phyloP scores from a whole-genome alignment of 2,797 vertebrate species.

The Rhinatrema bivittatum region DNA sequence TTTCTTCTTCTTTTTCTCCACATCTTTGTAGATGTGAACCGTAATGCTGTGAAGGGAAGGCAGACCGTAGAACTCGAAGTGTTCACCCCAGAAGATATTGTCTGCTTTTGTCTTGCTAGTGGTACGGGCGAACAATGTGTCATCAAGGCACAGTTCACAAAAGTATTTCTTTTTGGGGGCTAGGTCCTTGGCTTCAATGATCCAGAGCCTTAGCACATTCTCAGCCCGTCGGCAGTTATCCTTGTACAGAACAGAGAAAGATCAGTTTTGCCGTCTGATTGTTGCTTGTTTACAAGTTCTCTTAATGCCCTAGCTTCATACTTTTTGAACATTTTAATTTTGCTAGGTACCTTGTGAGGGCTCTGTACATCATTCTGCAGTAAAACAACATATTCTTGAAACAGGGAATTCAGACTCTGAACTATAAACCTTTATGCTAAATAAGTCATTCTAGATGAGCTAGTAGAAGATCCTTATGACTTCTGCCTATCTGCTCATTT shows the following conservation, averaged over 20 bases:
- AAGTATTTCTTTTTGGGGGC: conserved; percentile 92
- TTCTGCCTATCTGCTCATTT: too few relatives aligned
- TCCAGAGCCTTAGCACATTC: conserved; percentile 87
- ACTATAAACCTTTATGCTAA: too few relatives aligned
- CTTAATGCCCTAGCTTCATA: too few relatives aligned
- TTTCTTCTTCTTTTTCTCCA: conserved; percentile 93
- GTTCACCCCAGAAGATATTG: conserved; percentile 94
- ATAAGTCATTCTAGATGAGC: too few relatives aligned
- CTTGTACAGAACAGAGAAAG: conserved; percentile 45
- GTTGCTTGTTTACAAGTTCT: too few relatives aligned
- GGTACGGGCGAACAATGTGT: conserved; percentile 87
- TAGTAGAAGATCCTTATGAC: too few relatives aligned
- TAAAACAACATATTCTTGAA: too few relatives aligned
- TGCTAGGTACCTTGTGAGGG: too few relatives aligned
- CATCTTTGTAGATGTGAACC: conserved; percentile 89
- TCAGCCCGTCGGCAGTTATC: conserved; percentile 86
- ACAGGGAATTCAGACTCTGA: too few relatives aligned
- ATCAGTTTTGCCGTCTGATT: too few relatives aligned
- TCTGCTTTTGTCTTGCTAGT: conserved; percentile 88
- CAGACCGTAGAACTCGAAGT: conserved; percentile 83
- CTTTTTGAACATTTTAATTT: too few relatives aligned
- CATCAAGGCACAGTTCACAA: conserved; percentile 94
- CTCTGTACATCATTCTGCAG: too few relatives aligned
- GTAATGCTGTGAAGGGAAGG: conserved; percentile 78
- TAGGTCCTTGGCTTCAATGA: conserved; percentile 94